phyloP scores from a whole-genome alignment of 2,113 vertebrate genomes.

The Paramisgurnus dabryanus region DNA sequence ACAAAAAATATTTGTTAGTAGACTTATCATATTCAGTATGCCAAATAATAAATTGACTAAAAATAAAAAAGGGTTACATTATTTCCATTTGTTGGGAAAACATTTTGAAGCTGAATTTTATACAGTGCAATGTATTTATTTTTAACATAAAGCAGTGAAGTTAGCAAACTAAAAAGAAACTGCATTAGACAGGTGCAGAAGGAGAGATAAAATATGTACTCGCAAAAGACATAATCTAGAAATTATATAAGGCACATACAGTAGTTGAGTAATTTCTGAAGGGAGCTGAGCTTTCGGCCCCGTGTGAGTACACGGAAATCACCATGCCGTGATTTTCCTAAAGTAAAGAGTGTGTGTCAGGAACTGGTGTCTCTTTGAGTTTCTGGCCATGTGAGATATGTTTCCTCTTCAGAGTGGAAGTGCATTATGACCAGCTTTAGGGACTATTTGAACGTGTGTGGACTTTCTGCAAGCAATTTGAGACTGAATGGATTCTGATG shows the following conservation, averaged over 20 bases:
- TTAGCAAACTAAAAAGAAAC: slow-evolving; percentile 30
- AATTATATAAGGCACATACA: slow-evolving; percentile 4
- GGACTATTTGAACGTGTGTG: background rate
- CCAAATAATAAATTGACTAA: no score
- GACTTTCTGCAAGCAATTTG: slow-evolving; percentile 12
- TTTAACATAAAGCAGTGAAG: background rate
- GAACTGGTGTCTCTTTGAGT: slow-evolving; percentile 46
- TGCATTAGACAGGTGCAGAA: slow-evolving; percentile 33
- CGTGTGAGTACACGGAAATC: slow-evolving; percentile 19
- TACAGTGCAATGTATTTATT: background rate
- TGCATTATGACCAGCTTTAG: slow-evolving; percentile 35
- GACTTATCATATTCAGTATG: no score
- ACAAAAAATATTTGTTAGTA: no score
- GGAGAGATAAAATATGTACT: slow-evolving; percentile 21
- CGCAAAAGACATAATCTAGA: background rate
- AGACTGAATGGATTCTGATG: background rate
- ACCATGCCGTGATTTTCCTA: slow-evolving; percentile 23
- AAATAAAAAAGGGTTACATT: background rate
- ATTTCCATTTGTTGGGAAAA: no score
- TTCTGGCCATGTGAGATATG: slow-evolving; percentile 49
- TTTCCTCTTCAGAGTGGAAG: slow-evolving; percentile 46
- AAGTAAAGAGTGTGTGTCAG: slow-evolving; percentile 45
- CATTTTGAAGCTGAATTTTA: no score
- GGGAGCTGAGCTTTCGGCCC: slow-evolving; percentile 17
- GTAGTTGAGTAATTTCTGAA: slow-evolving; percentile 6